These are phyloP conservation scores for Petrocephalus zakoni DNA, from an alignment of 2,113 vertebrate species.

Conservation along the genomic window DNA sequence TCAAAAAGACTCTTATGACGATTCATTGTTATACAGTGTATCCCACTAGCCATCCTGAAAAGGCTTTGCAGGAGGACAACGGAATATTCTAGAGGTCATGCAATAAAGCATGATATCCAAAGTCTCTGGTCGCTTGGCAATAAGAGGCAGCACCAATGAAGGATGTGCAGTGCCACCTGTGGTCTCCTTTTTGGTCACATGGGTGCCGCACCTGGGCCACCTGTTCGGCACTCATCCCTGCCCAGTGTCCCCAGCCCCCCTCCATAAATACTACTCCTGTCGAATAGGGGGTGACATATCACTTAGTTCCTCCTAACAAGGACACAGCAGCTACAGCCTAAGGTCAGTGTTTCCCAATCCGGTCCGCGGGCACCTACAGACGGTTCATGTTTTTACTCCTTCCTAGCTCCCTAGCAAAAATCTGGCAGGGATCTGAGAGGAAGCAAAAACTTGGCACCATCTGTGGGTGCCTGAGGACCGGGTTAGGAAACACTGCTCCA, in stretches of 20 bases:
- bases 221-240: conserved; percentile 85
- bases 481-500: neutral
- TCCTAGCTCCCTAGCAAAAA: too few species aligned
- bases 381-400: neutral
- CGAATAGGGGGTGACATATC: neutral
- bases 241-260: conserved; percentile 84
- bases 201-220: conserved; percentile 85
- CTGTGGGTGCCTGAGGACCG: neutral
- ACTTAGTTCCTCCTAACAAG: neutral
- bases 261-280: conserved; percentile 81
- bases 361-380: neutral
- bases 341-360: neutral
- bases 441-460: neutral
- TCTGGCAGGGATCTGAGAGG: neutral
- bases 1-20: neutral
- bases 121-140: conserved; percentile 57
- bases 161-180: conserved; percentile 59
- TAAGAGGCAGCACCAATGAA: conserved; percentile 43
- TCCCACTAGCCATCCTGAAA: neutral
- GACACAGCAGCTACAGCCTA: neutral
- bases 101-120: neutral
- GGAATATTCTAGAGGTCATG: neutral
- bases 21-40: neutral
- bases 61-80: neutral
- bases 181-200: conserved; percentile 77